Base-by-base conservation (phyloP, 1,140 invertebrate genomes). In the Homarus americanus region DNA sequence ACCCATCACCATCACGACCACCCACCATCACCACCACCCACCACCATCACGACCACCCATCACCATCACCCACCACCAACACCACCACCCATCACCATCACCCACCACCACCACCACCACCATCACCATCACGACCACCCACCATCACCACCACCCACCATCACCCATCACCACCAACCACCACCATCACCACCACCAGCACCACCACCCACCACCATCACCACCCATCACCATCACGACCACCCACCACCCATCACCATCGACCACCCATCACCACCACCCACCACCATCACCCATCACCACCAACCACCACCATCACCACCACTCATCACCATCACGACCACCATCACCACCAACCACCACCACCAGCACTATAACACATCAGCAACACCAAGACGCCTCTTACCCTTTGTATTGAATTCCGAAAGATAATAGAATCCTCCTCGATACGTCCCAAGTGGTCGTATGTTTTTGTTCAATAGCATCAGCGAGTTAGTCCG, bases 371-470 rank as follows among this genome's bases (percentile, higher is more conserved):
- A 24, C 28, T 2, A 24, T 7, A 9, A 17, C 63, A 20, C 28
- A 28, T 32, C 24, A 69, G 10, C n/a, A 24, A 32, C 28, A 32
- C 28, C 32, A 9, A 69, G n/a, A 32, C 44, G 76, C 40, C 76
- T 40, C n/a, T 49, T 36, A 41, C 28, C 12, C n/a, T 79, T 40
- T 44, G 40, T 79, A 79, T 79, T 40, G 76, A 79, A 79, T 49
- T 79, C 76, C 76, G 20, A 44, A 44, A 79, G 82, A 83, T 83
- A 83, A 83, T 83, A 69, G 82, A 85, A 85, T 85, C 83, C 38
- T n/a, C n/a, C 69, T 17, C 49, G 83, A 76, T 32, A n/a, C n/a
- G 69, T 38, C 24, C 24, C 80, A 20, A 38, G 44, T 63, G 44
- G 34, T 32, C 40, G 41, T 53, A 28, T 41, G 38, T 32, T 75